Conservation (phyloP, 2,113 vertebrate species). For the Epinephelus lanceolatus region DNA sequence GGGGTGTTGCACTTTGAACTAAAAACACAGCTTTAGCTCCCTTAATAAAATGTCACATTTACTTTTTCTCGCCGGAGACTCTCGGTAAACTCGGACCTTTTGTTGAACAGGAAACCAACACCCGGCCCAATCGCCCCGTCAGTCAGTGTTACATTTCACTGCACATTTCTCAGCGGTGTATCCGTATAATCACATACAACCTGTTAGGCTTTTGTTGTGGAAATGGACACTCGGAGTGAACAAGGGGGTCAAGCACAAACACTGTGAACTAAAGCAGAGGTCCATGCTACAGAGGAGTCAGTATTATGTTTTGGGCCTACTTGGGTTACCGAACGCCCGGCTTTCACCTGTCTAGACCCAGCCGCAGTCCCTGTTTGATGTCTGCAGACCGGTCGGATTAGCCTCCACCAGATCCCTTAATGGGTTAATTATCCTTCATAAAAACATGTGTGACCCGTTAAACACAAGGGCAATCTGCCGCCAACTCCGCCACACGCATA, state of each 20-base stretch:
- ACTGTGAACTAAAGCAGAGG: constrained; percentile 65
- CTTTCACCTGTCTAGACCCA: constrained; percentile 75
- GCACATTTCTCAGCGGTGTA: constrained; percentile 48
- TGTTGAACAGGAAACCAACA: constrained; percentile 65
- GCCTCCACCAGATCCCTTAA: constrained; percentile 70
- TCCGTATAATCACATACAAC: constrained; percentile 67
- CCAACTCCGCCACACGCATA: constrained; percentile 25
- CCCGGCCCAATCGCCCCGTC: constrained; percentile 38
- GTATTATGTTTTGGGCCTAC: constrained; percentile 68
- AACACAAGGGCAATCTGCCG: constrained; percentile 18
- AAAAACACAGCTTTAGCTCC: neutral
- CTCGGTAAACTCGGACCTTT: constrained; percentile 33
- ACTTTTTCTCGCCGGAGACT: neutral
- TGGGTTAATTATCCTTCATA: constrained; percentile 76
- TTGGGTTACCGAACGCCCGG: constrained; percentile 70
- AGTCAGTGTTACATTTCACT: constrained; percentile 70
- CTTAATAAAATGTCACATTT: neutral
- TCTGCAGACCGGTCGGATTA: constrained; percentile 71
- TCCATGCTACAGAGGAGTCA: constrained; percentile 34
- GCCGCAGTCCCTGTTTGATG: constrained; percentile 62
- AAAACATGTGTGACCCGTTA: constrained; percentile 64
- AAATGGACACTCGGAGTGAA: constrained; percentile 72
- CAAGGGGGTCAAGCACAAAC: constrained; percentile 75
- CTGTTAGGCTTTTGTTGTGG: constrained; percentile 73
- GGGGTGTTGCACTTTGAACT: constrained; percentile 4